phyloP scores from a whole-genome alignment of 2,797 vertebrate genomes.

The Fistularia tabacaria region DNA sequence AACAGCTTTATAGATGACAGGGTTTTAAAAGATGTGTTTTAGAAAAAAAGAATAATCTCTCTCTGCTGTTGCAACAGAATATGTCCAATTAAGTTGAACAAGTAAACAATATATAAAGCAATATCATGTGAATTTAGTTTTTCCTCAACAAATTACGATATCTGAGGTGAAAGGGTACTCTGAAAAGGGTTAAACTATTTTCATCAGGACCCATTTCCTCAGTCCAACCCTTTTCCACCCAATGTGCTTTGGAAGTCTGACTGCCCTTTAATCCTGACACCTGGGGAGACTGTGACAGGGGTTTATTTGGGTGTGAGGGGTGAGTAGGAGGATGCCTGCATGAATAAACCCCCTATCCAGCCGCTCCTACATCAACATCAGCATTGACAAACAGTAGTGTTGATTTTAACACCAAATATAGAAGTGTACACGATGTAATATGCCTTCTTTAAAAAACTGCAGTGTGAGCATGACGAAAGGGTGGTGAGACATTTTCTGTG shows the following conservation, averaged over 20 bases:
- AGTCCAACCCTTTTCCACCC: conserved; percentile 17
- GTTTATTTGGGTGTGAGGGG: conserved; percentile 29
- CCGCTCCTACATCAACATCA: conserved; percentile 41
- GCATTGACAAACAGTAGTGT: conserved; percentile 52
- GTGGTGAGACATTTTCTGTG: conserved; percentile 65
- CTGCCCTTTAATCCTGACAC: conserved; percentile 22
- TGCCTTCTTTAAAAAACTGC: conserved; percentile 47
- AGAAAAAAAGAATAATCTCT: too few species aligned
- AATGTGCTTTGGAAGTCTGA: conserved; percentile 29
- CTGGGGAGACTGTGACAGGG: conserved; percentile 38
- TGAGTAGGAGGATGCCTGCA: conserved; percentile 12
- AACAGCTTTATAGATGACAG: too few species aligned
- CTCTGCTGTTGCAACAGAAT: neutral
- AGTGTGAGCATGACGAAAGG: conserved; percentile 46
- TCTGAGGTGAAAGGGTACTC: too few species aligned
- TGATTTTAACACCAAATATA: conserved; percentile 65
- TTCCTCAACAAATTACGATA: too few species aligned
- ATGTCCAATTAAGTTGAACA: neutral
- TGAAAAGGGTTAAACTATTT: too few species aligned
- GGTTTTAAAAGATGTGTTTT: neutral
- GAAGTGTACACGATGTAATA: conserved; percentile 53
- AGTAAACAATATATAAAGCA: too few species aligned
- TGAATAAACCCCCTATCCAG: conserved; percentile 63
- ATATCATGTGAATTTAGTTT: too few species aligned
- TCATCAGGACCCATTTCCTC: conserved; percentile 4